Conservation (phyloP, 2,113 vertebrate species). For the Elephas maximus region DNA sequence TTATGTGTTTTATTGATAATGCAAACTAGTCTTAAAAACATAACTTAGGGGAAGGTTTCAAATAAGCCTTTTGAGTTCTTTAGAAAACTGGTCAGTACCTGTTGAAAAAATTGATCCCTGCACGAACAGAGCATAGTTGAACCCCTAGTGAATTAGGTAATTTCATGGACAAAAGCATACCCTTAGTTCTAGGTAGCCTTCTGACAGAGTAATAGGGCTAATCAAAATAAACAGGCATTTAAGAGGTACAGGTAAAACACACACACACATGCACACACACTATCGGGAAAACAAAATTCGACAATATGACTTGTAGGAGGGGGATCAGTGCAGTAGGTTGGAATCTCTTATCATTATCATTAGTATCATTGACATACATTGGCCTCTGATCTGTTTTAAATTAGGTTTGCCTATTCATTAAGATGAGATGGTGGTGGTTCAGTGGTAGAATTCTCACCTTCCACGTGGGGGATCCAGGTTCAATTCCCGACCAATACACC, state of each 20-base stretch:
- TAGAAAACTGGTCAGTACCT: not conserved
- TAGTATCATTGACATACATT: not conserved
- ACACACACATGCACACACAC: not conserved
- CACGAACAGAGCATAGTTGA: not conserved
- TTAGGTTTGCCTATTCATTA: not conserved
- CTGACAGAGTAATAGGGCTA: not conserved
- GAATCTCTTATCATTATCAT: not conserved
- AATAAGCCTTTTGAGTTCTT: not conserved
- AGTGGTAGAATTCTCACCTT: not conserved
- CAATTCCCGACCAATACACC: not conserved
- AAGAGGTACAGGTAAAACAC: not conserved
- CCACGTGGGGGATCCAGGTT: not conserved
- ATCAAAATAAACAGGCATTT: not conserved
- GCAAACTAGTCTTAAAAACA: slow-evolving; percentile 22
- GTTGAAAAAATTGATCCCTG: not conserved
- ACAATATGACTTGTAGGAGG: not conserved
- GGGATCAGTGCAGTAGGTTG: not conserved
- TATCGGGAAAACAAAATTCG: not conserved
- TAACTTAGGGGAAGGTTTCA: not conserved
- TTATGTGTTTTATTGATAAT: not conserved
- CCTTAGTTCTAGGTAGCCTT: not conserved
- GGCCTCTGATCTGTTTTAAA: not conserved
- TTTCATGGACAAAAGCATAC: too few species aligned
- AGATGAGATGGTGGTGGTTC: not conserved
- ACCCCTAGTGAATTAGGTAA: not conserved